phyloP scores from a whole-genome alignment of 2,797 vertebrate species.

The Syngnathus acus region DNA sequence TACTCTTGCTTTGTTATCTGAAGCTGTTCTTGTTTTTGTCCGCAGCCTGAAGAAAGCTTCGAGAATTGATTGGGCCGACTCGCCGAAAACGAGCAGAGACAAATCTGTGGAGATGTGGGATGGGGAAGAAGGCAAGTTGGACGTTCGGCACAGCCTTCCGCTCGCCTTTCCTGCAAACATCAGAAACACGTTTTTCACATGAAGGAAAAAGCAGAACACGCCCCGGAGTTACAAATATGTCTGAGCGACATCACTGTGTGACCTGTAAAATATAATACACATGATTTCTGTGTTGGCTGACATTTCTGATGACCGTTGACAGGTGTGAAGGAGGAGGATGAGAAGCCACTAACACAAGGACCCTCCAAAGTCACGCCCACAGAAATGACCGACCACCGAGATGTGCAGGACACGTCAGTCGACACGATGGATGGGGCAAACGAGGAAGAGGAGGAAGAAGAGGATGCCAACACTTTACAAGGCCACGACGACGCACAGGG shows the following conservation, averaged over 20 bases:
- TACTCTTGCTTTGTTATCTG: background rate
- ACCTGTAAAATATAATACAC: background rate
- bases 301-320: constrained; percentile 17
- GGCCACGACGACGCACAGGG: constrained; percentile 60
- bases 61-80: constrained; percentile 68
- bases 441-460: constrained; percentile 43
- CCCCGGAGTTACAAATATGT: background rate
- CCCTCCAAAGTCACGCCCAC: constrained; percentile 55
- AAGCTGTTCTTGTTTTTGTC: constrained; percentile 27
- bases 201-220: background rate
- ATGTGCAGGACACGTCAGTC: constrained; percentile 32
- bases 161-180: background rate
- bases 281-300: background rate
- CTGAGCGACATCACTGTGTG: background rate
- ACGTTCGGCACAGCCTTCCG: background rate
- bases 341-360: constrained; percentile 58
- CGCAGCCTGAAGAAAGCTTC: constrained; percentile 64
- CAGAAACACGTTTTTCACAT: background rate
- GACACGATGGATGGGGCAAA: constrained; percentile 34
- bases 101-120: constrained; percentile 82
- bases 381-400: constrained; percentile 33
- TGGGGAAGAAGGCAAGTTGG: constrained; percentile 75
- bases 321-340: constrained; percentile 82
- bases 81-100: constrained; percentile 66
- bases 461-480: constrained; percentile 41